Base-by-base conservation (phyloP, 1,140 invertebrate species). In the Formica exsecta region DNA sequence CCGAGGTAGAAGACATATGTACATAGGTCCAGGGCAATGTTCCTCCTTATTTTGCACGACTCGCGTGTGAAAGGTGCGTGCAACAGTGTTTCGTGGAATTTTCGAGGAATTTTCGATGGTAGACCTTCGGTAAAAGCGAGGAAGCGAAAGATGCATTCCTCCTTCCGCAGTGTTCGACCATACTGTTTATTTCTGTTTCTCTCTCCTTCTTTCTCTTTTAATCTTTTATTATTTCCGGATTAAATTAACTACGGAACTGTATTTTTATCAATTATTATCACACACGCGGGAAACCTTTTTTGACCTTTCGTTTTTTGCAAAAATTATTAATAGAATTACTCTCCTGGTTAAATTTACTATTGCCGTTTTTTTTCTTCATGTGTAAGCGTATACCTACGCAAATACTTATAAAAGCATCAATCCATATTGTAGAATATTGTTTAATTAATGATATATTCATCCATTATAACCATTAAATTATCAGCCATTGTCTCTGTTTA, bases 251-350 rank as follows among this genome's bases (percentile, higher is more conserved):
- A 44, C 41, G 8, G 64, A 65, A 51, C 19, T 44, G 11, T 77
- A 77, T 70, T 70, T 44, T 80, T 70, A 38, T 59, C 59, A 80
- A 44, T n/a, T 70, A n/a, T 70, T 57, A 70, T 13, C 9, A 2
- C 22, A 9, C 1, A 2, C 8, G 13, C 11, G 48, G 16, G 16
- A 80, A 57, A 41, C 4, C 54, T 75, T 61, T 57, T 32, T 70
- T 41, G 77, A 70, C 48, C 65, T 80, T 70, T 80, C 25, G 22
- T 19, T 32, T 32, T 36, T 80, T 41, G 48, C 25, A 57, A 41
- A 70, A 41, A n/a, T 80, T 80, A 80, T 57, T 80, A 57, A 80
- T 80, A 80, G 16, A 80, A 4, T 16, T 66, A 22, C 13, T 79
- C 41, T 16, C 6, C n/a, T 3, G 41, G 38, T 75, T 62, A 41